Conservation (phyloP, 2,888 invertebrate genomes). For the Hirtodrosophila trivittata region DNA sequence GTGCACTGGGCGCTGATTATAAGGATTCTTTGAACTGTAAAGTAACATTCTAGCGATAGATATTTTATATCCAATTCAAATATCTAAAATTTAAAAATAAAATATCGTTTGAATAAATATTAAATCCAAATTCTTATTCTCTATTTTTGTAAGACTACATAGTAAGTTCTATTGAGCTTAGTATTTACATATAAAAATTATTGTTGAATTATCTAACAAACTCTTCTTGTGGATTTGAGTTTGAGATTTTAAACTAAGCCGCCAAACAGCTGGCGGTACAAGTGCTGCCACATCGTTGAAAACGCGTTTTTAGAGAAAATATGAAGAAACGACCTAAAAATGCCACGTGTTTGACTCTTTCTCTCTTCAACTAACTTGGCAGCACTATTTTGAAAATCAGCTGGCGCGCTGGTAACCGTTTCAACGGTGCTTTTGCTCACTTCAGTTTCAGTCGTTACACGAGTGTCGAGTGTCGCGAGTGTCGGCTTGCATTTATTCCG, state of each 20-base stretch:
- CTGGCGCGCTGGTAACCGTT: constrained; percentile 30
- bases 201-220: too few relatives aligned
- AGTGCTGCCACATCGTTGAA: constrained; percentile 21
- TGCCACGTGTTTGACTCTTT: neutral
- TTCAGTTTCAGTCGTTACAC: constrained; percentile 56
- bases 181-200: too few relatives aligned
- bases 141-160: too few relatives aligned
- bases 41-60: too few relatives aligned
- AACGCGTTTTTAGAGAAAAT: constrained; percentile 1
- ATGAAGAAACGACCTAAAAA: constrained; percentile 6
- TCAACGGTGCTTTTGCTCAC: constrained; percentile 49
- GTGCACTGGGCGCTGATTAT: constrained; percentile 43
- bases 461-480: constrained; percentile 40
- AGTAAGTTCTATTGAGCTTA: too few relatives aligned
- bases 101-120: too few relatives aligned
- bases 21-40: neutral
- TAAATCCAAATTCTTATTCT: too few relatives aligned
- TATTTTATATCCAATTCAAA: too few relatives aligned
- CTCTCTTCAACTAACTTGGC: constrained; percentile 12
- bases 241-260: too few relatives aligned
- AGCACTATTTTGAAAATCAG: constrained; percentile 44
- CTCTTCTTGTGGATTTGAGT: too few relatives aligned
- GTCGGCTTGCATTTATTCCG: constrained; percentile 23
- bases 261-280: too few relatives aligned
- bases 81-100: too few relatives aligned